Percentiles rank a stretch among this genome's conserved stretches.
Conservation (phyloP, 2,797 vertebrate genomes). For the Chaunax sp. region DNA sequence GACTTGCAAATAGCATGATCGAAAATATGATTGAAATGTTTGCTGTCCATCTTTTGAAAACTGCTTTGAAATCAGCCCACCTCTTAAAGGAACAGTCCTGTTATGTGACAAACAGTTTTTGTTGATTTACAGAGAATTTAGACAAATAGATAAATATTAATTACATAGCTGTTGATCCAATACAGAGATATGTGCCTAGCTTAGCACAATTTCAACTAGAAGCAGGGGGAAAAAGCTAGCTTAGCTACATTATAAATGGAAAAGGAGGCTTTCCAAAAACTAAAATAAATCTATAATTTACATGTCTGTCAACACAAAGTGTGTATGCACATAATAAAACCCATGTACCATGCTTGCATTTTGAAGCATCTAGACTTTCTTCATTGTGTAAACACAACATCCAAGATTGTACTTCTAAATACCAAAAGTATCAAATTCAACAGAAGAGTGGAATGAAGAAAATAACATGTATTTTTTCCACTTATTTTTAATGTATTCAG, state of each 20-base stretch:
- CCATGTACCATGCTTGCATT: too few species aligned
- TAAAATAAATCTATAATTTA: too few species aligned
- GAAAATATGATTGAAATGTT: constrained; percentile 54
- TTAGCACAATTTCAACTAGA: constrained; percentile 15
- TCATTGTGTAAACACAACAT: too few species aligned
- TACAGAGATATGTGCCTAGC: neutral
- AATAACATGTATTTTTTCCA: too few species aligned
- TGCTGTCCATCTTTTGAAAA: constrained; percentile 34
- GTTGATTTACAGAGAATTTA: constrained; percentile 33
- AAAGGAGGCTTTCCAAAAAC: neutral
- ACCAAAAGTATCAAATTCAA: too few species aligned
- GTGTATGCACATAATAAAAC: too few species aligned
- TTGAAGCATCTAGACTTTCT: too few species aligned
- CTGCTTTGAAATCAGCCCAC: constrained; percentile 42
- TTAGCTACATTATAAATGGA: too few species aligned
- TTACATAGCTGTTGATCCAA: constrained; percentile 18
- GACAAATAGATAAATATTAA: constrained; percentile 27
- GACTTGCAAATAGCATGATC: constrained; percentile 44
- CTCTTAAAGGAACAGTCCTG: constrained; percentile 24
- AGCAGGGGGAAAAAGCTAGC: constrained; percentile 1
- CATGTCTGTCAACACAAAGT: too few species aligned
- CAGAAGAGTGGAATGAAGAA: too few species aligned
- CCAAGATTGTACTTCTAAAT: too few species aligned
- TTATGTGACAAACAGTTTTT: constrained; percentile 43
- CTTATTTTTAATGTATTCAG: too few species aligned